Evolutionary conservation across 2,113 vertebrate species (phyloP).

Genomic region (Phainopepla nitens): DNA sequence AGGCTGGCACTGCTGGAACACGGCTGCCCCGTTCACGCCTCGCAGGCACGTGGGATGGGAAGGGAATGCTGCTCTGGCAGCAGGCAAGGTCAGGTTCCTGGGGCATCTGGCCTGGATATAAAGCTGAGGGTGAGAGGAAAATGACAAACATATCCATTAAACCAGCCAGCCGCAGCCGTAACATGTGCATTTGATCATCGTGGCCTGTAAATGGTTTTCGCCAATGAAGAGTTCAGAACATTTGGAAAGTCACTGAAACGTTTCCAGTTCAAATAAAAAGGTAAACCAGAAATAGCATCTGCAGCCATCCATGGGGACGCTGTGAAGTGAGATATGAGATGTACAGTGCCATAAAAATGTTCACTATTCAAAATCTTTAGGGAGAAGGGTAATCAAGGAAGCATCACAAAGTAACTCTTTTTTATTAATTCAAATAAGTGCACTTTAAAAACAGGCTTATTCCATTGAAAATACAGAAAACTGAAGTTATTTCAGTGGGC

Average conservation of each 20-base stretch:
- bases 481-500: neutral
- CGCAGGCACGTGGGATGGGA: neutral
- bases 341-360: neutral
- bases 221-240: conserved; percentile 3
- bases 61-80: conserved; percentile 7
- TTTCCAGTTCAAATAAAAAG: conserved; percentile 59
- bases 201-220: neutral
- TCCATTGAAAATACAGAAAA: conserved; percentile 1
- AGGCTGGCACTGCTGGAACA: conserved; percentile 24
- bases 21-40: neutral
- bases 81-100: conserved; percentile 51
- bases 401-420: neutral
- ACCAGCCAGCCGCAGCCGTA: neutral
- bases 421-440: neutral
- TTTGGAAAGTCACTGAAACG: conserved; percentile 15
- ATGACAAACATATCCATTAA: conserved; percentile 1
- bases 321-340: neutral
- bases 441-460: neutral
- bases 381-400: neutral
- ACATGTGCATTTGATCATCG: conserved; percentile 46
- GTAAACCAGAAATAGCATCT: conserved; percentile 53
- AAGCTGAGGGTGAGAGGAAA: conserved; percentile 55
- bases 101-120: conserved; percentile 68
- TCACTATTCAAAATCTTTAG: neutral
- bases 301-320: neutral